These are phyloP conservation scores for Patella caerulea DNA, from an alignment of 2,888 invertebrate species.

Conservation along the genomic window DNA sequence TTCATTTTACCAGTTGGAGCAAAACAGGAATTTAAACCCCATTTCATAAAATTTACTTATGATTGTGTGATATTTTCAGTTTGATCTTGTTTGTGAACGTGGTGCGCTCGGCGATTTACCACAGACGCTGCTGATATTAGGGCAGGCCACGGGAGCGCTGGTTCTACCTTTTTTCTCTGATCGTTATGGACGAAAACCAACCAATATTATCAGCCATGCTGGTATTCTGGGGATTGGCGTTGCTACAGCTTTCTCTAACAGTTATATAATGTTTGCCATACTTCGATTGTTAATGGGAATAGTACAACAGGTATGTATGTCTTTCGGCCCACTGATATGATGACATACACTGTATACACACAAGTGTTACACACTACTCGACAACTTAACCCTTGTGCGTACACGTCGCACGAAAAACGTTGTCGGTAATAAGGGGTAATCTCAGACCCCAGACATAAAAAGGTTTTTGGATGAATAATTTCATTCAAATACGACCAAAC, in stretches of 20 bases:
- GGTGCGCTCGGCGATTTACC: conserved; percentile 7
- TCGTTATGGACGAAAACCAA: conserved; percentile 13
- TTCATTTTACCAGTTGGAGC: too few species aligned
- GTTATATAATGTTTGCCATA: conserved; percentile 11
- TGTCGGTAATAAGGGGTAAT: too few species aligned
- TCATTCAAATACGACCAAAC: too few species aligned
- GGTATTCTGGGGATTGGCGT: background rate
- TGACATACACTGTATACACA: too few species aligned
- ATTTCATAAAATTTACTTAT: too few species aligned
- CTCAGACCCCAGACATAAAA: too few species aligned
- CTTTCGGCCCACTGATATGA: too few species aligned
- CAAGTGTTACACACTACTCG: too few species aligned
- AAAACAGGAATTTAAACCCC: too few species aligned
- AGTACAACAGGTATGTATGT: conserved; percentile 14
- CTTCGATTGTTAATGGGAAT: conserved; percentile 13
- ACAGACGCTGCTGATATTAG: conserved; percentile 16
- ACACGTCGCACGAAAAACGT: too few species aligned
- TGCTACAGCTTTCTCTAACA: conserved; percentile 15
- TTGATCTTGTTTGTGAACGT: conserved; percentile 19
- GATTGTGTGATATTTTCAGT: background rate
- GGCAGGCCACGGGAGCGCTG: conserved; percentile 13
- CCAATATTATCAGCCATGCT: conserved; percentile 1
- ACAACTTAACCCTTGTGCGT: too few species aligned
- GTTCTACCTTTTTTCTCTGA: conserved; percentile 18
- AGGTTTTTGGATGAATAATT: too few species aligned